Evolutionary conservation across 1,140 invertebrate genomes (phyloP).

Genomic region (Planococcus citri): DNA sequence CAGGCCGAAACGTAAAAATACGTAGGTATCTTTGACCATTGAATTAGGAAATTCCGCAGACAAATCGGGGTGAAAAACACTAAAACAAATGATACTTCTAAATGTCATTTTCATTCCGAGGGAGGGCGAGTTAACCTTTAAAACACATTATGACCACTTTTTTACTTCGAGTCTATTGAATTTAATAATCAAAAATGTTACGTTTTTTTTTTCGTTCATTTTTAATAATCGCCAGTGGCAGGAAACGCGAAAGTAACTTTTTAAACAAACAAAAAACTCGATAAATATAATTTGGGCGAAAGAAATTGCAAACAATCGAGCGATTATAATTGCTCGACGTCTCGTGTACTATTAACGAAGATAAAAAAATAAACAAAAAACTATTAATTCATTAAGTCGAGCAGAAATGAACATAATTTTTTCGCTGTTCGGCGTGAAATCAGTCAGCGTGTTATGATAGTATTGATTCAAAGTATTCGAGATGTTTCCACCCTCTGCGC

Average conservation of each 20-base stretch:
- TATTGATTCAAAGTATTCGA: background rate
- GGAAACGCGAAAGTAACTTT: background rate
- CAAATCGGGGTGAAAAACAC: background rate
- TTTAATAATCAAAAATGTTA: background rate
- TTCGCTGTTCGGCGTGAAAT: background rate
- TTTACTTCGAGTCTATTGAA: background rate
- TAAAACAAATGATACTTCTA: background rate
- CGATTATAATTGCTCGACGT: background rate
- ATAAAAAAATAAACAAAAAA: constrained; percentile 9
- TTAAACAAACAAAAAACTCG: background rate
- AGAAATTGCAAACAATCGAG: background rate
- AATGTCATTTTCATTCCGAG: background rate
- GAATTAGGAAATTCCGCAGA: no score
- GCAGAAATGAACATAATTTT: background rate
- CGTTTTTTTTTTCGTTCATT: background rate
- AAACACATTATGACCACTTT: background rate
- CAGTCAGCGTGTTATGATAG: background rate
- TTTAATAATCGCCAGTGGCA: background rate
- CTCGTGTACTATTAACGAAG: constrained; percentile 1
- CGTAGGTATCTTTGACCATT: no score
- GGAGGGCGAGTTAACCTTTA: background rate
- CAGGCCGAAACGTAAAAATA: no score
- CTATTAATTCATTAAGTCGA: constrained; percentile 3
- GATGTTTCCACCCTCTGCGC: no score
- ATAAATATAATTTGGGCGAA: background rate